Evolutionary conservation across 1,140 invertebrate genomes (phyloP), one percentile per base, ranked within the genome.

Genomic region (Atta colombica): DNA sequence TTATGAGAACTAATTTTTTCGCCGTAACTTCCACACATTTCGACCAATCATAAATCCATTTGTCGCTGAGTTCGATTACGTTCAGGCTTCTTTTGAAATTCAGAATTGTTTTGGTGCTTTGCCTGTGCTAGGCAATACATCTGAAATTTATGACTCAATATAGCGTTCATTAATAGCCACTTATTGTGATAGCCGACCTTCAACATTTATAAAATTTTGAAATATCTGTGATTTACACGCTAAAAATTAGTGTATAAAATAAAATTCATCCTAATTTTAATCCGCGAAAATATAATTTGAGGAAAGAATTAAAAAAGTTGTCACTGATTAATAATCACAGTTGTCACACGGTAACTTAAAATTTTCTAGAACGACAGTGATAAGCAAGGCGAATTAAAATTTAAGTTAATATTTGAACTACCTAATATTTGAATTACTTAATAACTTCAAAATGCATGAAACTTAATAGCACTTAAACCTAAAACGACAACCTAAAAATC

Each of bases 1-100:
- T 81, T 81, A 72, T 58, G 78, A 53, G 51, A 25, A 81, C 66
- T 81, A 71, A 81, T 81, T 81, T 81, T 81, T 72, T 55, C 31
- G 51, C 66, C 49, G 66, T 58, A 71, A 71, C 78, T 71, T 81
- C 66, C 21, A 45, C 35, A 45, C 35, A 66, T 81, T 81, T 58
- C 35, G 31, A 14, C 66, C 66, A 71, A 81, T 81, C 66, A 81
- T 81, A 81, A 81, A 81, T 71, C 66, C 66, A 81, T 81, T 81
- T 72, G 51, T 81, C 66, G 78, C 6, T 45, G 77, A 49, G 35
- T 81, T 72, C 78, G 66, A 81, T 81, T 81, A 81, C 66, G 66
- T 39, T 58, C 25, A 10, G n/a, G 49, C 63, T 69, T 81, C 77
- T 81, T 81, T 49, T 53, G 77, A 69, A 81, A 81, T 58, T 60